Base-by-base conservation (phyloP, 2,113 vertebrate species). In the Rhynchomys soricoides region DNA sequence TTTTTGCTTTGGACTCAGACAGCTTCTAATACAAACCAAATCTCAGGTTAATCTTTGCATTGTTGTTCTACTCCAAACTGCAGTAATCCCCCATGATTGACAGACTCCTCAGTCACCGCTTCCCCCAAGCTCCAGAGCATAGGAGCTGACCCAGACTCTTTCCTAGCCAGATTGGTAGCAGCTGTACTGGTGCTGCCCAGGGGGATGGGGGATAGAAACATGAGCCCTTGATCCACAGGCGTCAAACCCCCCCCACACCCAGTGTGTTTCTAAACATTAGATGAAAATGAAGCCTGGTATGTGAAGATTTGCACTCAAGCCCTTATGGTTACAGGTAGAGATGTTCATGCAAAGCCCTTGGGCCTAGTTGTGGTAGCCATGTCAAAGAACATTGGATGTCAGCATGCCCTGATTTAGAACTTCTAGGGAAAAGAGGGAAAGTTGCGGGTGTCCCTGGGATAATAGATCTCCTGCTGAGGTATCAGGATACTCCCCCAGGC, bases 21-120 rank as follows among this genome's bases (percentile, higher is more conserved):
- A 82, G 68, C 22, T 87, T 68, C 40, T 48, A 12, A 11, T 43
- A 11, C 52, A 64, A 73, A 50, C 86, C 40, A 82, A 43, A 88
- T 94, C 79, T 96, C 75, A 71, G 85, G 90, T 87, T 93, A 89
- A 82, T 94, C 88, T 97, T 85, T 52, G 66, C 59, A 57, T 92
- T 68, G 74, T 71, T 16, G 2, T 77, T 66, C 50, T 71, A 34
- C 89, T 89, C 71, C 82, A 59, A 74, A 68, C 73, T 75, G 48
- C 48, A 26, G 4, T 82, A 86, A 77, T 86, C 77, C 55, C 40
- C 83, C 22, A 0, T 66, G 82, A 83, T 48, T 81, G 86, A 74
- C 93, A 83, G 29, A 86, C 62, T n/a, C 66, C 88, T 86, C 40
- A 24, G 71, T 55, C 74, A 37, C 0, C n/a, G 74, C 55, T 34